A percentile compares a stretch with the other conserved stretches of the same genome.
These are phyloP conservation scores for Jacana jacana DNA, from an alignment of 2,113 vertebrate species.

Conservation along the genomic window DNA sequence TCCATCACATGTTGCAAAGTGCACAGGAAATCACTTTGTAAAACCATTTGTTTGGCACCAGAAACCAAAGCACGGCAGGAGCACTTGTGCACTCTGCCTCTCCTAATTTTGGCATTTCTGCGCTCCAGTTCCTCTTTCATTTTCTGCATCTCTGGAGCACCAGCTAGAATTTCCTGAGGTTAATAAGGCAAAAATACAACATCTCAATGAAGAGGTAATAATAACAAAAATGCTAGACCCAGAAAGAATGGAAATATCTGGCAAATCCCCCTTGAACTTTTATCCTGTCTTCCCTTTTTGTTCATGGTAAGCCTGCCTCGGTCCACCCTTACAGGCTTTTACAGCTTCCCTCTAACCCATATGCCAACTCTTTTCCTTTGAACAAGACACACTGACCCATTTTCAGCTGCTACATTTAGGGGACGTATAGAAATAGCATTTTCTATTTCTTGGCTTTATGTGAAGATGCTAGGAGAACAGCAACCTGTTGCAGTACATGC, in stretches of 20 bases:
- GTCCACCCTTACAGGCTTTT: background rate
- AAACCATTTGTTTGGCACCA: background rate
- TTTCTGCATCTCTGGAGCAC: background rate
- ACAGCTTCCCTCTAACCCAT: background rate
- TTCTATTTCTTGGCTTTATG: background rate
- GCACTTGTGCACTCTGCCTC: background rate
- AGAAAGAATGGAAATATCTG: conserved; percentile 7
- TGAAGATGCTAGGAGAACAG: background rate
- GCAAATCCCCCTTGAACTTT: background rate
- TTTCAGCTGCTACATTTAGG: background rate
- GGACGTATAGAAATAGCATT: background rate
- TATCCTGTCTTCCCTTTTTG: background rate
- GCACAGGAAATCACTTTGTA: background rate
- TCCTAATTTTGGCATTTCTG: background rate
- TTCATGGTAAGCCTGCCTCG: background rate
- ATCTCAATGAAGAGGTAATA: background rate
- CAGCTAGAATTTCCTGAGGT: background rate
- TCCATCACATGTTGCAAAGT: background rate
- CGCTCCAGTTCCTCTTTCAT: background rate
- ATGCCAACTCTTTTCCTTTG: background rate
- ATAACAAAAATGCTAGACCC: background rate
- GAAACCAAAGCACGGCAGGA: background rate
- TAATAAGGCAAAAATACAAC: background rate
- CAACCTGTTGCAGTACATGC: rapidly evolving
- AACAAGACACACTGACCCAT: background rate